Evolutionary conservation across 2,113 vertebrate genomes (phyloP), one percentile per base, ranked within the genome.

Genomic region (Gallinago undulata): DNA sequence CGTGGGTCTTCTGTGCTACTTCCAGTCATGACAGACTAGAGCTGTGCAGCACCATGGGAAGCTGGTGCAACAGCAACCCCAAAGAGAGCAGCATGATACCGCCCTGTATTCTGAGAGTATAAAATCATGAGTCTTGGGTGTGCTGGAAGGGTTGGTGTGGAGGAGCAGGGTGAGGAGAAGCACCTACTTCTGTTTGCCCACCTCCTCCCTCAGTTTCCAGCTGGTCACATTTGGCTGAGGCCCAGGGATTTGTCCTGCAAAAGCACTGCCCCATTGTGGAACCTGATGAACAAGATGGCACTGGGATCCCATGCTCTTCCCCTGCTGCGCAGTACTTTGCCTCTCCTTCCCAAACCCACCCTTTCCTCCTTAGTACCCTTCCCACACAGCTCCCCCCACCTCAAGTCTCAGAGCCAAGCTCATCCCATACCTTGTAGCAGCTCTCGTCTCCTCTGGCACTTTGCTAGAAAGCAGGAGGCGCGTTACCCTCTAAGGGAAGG

Each of bases 391-490:
- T 91, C 9, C 33, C 60, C 45, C 19, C 3, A 2, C 17, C 17
- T 28, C 43, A 41, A 60, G 41, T 9, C 60, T 31, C 30, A 45
- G 50, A 94, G 30, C 33, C 39, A 8, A 1, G 5, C 30, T 70
- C 35, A 3, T 56, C 8, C 69, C 91, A 13, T 96, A 91, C 94
- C 94, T 96, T 66, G 57, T 39, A 39, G 88, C 68, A 76, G 93
- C 33, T 84, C 73, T 94, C 30, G 56, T 94, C 83, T 87, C 30
- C 31, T 51, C 68, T 66, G 76, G 37, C 51, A 21, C 94, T 81
- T 66, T 14, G 84, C 73, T 96, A 80, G 72, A 79, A 84, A 78
- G 68, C 81, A 89, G 91, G 64, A 95, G 74, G 30, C 2, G 7
- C 1, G 4, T 68, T 68, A 81, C 22, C 33, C 24, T 70, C 88